Conservation (phyloP, 2,113 vertebrate genomes). For the Myrmecophaga tridactyla region DNA sequence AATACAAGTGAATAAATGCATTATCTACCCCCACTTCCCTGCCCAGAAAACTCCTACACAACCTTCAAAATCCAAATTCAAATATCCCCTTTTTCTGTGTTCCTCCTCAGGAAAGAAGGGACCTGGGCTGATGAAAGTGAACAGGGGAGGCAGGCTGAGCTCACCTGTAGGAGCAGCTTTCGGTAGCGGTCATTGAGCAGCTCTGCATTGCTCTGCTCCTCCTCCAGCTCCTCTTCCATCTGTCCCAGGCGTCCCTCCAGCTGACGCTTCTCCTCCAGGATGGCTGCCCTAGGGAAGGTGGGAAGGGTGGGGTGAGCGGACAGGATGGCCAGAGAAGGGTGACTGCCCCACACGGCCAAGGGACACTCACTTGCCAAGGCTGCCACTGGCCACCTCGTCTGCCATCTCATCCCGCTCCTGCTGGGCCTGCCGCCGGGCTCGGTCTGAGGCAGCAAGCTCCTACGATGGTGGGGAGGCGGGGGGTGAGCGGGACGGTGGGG, state of each 20-base stretch:
- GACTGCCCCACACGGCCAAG: accelerated
- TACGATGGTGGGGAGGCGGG: slow-evolving; percentile 27
- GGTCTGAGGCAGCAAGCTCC: slow-evolving; percentile 90
- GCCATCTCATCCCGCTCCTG: slow-evolving; percentile 92
- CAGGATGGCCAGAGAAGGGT: accelerated
- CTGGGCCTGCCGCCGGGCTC: slow-evolving; percentile 89
- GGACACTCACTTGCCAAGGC: slow-evolving; percentile 88
- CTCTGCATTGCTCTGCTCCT: slow-evolving; percentile 90
- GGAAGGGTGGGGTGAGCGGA: not conserved
- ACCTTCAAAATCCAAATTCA: not conserved
- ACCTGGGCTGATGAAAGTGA: accelerated
- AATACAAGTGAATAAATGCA: not conserved
- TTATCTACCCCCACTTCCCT: not conserved
- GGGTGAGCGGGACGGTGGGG: accelerated
- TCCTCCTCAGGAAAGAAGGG: accelerated
- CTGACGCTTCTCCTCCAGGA: slow-evolving; percentile 90
- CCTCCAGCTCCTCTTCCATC: slow-evolving; percentile 92
- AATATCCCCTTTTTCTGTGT: not conserved
- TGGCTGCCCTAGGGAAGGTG: slow-evolving; percentile 76
- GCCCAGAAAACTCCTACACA: not conserved
- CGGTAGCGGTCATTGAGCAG: slow-evolving; percentile 88
- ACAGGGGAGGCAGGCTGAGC: accelerated
- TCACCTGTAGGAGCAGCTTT: slow-evolving; percentile 88
- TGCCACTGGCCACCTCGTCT: slow-evolving; percentile 89
- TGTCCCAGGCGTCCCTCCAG: slow-evolving; percentile 88